Evolutionary conservation across 2,113 vertebrate species (phyloP).

Genomic region (Trogon surrucura): DNA sequence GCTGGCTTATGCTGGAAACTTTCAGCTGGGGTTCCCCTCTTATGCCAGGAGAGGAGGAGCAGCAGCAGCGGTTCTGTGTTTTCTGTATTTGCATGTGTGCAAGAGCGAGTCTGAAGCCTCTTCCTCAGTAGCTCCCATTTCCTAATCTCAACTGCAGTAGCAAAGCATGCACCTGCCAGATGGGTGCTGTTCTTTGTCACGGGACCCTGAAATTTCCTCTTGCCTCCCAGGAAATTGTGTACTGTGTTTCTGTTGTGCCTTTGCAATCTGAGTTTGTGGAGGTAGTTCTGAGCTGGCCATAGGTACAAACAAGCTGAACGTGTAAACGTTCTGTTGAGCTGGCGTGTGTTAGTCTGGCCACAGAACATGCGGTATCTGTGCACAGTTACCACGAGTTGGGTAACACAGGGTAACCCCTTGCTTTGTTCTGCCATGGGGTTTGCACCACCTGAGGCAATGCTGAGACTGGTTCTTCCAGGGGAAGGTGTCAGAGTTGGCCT

Average conservation of each 20-base stretch:
- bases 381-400: neutral
- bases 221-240: neutral
- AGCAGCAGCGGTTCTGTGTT: neutral
- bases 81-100: neutral
- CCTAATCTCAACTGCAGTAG: neutral
- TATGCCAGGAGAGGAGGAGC: neutral
- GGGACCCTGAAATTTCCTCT: neutral
- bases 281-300: neutral
- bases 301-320: neutral
- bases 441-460: neutral
- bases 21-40: neutral
- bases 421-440: neutral
- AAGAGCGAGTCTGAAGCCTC: neutral
- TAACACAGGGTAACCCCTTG: neutral
- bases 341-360: neutral
- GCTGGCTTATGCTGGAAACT: neutral
- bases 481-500: neutral
- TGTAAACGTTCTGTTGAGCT: accelerated
- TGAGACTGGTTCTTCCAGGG: neutral
- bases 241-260: neutral
- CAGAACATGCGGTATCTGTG: neutral
- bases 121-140: neutral
- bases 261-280: neutral
- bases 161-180: neutral
- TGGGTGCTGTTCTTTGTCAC: neutral